phyloP scores from a whole-genome alignment of 2,113 vertebrate species.

The Zingel zingel region DNA sequence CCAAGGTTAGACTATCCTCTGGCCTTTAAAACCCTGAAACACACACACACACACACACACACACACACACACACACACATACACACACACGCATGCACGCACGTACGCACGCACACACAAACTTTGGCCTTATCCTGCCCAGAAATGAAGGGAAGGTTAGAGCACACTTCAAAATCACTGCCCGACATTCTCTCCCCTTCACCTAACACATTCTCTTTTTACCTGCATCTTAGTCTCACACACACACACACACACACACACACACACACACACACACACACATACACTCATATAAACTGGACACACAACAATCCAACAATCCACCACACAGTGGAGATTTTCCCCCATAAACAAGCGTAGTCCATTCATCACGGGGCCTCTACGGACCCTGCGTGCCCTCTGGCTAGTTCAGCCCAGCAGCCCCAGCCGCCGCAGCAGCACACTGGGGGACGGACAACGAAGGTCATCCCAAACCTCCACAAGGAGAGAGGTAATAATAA shows the following conservation, averaged over 20 bases:
- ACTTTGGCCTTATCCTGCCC: constrained; percentile 50
- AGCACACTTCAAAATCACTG: constrained; percentile 38
- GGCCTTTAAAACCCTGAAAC: constrained; percentile 65
- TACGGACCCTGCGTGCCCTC: constrained; percentile 65
- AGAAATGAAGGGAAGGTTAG: constrained; percentile 71
- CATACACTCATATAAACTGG: not conserved
- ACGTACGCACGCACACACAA: not conserved
- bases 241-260: not conserved
- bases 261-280: constrained; percentile 8
- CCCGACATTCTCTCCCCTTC: not conserved
- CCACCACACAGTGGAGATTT: constrained; percentile 36
- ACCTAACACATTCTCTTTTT: constrained; percentile 10
- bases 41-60: not conserved
- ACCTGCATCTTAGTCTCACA: constrained; percentile 15
- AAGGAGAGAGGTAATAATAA: constrained; percentile 78
- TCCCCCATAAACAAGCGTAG: constrained; percentile 55
- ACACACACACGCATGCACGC: not conserved
- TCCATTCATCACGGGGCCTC: constrained; percentile 78
- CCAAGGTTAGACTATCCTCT: constrained; percentile 75
- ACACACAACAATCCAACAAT: constrained; percentile 34
- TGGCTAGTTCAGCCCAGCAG: constrained; percentile 69
- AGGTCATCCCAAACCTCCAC: constrained; percentile 74
- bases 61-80: constrained; percentile 4
- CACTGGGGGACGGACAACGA: constrained; percentile 63
- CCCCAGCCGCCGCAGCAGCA: constrained; percentile 46